phyloP scores from a whole-genome alignment of 1,140 invertebrate species.

The Drusus annulatus region DNA sequence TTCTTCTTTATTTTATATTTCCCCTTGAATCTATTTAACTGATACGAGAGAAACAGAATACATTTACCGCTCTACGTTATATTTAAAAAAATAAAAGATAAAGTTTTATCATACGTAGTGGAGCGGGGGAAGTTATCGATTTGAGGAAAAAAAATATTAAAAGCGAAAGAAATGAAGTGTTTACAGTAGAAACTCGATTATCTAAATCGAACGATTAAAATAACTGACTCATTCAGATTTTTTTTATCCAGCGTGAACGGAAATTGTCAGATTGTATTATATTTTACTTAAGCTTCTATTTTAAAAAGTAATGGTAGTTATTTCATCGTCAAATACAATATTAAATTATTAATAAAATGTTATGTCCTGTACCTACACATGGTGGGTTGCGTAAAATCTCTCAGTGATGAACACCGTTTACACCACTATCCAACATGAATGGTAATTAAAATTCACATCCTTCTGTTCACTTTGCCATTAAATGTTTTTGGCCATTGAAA shows the following conservation, averaged over 20 bases:
- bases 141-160: neutral
- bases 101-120: neutral
- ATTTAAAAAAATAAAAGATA: conserved; percentile 6
- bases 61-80: neutral
- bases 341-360: too few relatives aligned
- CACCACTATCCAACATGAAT: too few relatives aligned
- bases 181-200: neutral
- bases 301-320: too few relatives aligned
- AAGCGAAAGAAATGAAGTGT: neutral
- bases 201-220: neutral
- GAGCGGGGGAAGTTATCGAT: neutral
- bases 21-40: neutral
- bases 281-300: too few relatives aligned
- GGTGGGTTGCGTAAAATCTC: too few relatives aligned
- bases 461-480: too few relatives aligned
- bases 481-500: too few relatives aligned
- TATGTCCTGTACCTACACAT: too few relatives aligned
- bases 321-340: too few relatives aligned
- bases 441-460: too few relatives aligned
- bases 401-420: too few relatives aligned
- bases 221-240: neutral
- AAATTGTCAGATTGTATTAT: too few relatives aligned
- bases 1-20: neutral
- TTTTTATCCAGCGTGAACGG: neutral
- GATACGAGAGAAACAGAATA: conserved; percentile 8